Evolutionary conservation across 2,113 vertebrate genomes (phyloP).

Genomic region (Gila orcuttii): DNA sequence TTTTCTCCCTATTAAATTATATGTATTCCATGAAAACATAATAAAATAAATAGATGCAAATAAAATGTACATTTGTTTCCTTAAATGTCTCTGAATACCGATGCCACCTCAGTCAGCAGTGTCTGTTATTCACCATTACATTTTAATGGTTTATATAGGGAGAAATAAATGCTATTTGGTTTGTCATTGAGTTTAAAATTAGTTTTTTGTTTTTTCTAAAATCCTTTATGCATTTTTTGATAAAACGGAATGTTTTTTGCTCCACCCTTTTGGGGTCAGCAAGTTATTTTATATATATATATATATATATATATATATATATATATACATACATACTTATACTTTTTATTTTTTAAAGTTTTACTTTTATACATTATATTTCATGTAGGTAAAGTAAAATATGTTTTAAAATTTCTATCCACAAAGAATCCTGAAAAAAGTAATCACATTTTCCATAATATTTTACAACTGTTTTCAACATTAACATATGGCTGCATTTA

Average conservation of each 20-base stretch:
- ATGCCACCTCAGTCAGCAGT: background rate
- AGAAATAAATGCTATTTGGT: background rate
- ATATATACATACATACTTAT: too few relatives aligned
- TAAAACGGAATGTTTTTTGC: too few relatives aligned
- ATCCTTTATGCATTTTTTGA: too few relatives aligned
- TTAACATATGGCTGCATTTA: too few relatives aligned
- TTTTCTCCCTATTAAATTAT: background rate
- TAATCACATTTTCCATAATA: too few relatives aligned
- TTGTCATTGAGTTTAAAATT: background rate
- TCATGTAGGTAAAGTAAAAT: background rate
- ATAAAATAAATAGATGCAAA: background rate
- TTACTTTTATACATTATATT: background rate
- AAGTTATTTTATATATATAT: too few relatives aligned
- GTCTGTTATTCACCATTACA: background rate
- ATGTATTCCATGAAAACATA: constrained; percentile 11
- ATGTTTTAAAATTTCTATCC: too few relatives aligned
- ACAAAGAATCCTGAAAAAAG: too few relatives aligned
- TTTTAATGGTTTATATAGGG: background rate
- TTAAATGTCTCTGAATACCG: background rate
- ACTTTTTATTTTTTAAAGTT: too few relatives aligned
- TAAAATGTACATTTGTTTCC: background rate
- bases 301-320: too few relatives aligned
- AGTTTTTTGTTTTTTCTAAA: background rate
- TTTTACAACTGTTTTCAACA: too few relatives aligned
- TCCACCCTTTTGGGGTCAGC: too few relatives aligned